Conservation (phyloP, 2,797 vertebrate species). For the Lutjanus argentimaculatus region DNA sequence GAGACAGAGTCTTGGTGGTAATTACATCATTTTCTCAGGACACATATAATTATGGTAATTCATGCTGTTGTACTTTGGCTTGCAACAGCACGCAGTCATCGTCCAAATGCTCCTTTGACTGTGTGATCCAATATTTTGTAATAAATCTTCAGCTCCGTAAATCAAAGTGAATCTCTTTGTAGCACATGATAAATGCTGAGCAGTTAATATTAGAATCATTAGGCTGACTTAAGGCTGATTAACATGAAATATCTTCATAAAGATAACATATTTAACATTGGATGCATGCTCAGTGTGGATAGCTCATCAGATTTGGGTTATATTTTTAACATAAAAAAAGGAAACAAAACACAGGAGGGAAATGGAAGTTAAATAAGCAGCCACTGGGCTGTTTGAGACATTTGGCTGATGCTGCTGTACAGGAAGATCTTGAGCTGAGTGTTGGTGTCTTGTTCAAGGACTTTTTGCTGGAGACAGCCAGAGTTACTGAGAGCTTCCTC, state of each 20-base stretch:
- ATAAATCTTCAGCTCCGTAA: slow-evolving; percentile 53
- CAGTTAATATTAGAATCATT: slow-evolving; percentile 1
- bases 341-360: background rate
- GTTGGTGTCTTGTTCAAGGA: slow-evolving; percentile 29
- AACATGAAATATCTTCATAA: slow-evolving; percentile 8
- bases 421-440: background rate
- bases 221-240: background rate
- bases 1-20: slow-evolving; percentile 53
- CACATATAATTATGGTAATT: slow-evolving; percentile 74
- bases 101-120: slow-evolving; percentile 32
- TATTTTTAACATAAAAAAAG: background rate
- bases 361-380: background rate
- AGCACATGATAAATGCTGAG: background rate
- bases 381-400: background rate
- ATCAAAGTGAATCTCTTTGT: slow-evolving; percentile 37
- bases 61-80: slow-evolving; percentile 60
- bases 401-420: slow-evolving; percentile 1
- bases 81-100: slow-evolving; percentile 44
- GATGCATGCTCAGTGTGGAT: background rate
- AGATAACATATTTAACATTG: slow-evolving; percentile 1
- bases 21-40: slow-evolving; percentile 72
- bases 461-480: slow-evolving; percentile 6
- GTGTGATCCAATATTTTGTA: slow-evolving; percentile 35
- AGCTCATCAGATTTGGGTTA: slow-evolving; percentile 7
- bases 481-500: slow-evolving; percentile 1